phyloP scores from a whole-genome alignment of 1,140 invertebrate genomes.

The Xylocopa sonorina region DNA sequence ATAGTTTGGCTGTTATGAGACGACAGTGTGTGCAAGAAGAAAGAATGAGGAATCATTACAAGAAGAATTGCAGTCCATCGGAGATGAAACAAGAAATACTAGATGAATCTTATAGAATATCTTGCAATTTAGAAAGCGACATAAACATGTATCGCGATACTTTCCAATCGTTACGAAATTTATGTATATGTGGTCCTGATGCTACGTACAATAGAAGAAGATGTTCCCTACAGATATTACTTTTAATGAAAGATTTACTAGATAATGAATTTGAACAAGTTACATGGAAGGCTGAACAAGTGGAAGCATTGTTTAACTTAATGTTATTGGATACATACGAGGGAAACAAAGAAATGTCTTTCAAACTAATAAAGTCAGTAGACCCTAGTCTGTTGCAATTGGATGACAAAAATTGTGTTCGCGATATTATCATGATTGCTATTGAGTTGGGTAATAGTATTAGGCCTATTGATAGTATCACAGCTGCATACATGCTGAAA shows the following conservation, averaged over 20 bases:
- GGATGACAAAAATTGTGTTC: slow-evolving; percentile 74
- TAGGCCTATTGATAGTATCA: slow-evolving; percentile 90
- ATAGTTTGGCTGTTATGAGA: slow-evolving; percentile 69
- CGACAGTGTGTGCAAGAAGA: slow-evolving; percentile 63
- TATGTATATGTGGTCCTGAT: slow-evolving; percentile 84
- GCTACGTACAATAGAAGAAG: slow-evolving; percentile 88
- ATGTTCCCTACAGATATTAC: slow-evolving; percentile 84
- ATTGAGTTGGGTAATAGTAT: slow-evolving; percentile 86
- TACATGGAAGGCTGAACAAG: slow-evolving; percentile 69
- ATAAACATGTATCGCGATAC: slow-evolving; percentile 75
- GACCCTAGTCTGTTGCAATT: slow-evolving; percentile 67
- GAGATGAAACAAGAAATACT: slow-evolving; percentile 17
- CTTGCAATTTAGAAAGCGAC: slow-evolving; percentile 27
- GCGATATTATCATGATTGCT: slow-evolving; percentile 80
- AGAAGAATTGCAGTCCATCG: neutral
- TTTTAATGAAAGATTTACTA: slow-evolving; percentile 71
- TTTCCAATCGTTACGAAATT: slow-evolving; percentile 80
- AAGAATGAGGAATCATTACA: slow-evolving; percentile 50
- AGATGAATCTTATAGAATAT: slow-evolving; percentile 21
- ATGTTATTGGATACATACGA: slow-evolving; percentile 90
- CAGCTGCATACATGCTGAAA: slow-evolving; percentile 89
- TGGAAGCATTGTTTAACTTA: slow-evolving; percentile 83
- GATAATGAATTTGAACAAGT: slow-evolving; percentile 50
- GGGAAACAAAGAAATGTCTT: slow-evolving; percentile 87
- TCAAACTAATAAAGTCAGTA: slow-evolving; percentile 70